These are phyloP conservation scores for Pilophorus perplexus DNA, from an alignment of 2,888 invertebrate genomes.

Conservation along the genomic window DNA sequence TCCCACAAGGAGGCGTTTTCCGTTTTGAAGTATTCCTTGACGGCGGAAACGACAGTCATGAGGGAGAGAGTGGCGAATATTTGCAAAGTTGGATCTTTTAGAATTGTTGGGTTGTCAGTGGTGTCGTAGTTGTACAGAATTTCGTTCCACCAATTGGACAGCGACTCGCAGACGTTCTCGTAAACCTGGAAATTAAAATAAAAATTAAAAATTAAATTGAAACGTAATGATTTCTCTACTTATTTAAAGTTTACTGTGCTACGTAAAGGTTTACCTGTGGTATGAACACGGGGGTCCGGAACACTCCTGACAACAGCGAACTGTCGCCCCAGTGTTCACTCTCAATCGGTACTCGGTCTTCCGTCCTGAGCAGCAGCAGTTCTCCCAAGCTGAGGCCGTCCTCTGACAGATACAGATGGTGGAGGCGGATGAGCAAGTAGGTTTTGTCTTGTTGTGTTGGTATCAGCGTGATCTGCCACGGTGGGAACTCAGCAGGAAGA, in stretches of 20 bases:
- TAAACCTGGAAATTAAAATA: slow-evolving; percentile 55
- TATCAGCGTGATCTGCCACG: slow-evolving; percentile 78
- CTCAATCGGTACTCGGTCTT: not conserved
- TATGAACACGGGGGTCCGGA: slow-evolving; percentile 62
- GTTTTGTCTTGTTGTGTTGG: slow-evolving; percentile 60
- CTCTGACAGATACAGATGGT: slow-evolving; percentile 72
- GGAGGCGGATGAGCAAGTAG: slow-evolving; percentile 69
- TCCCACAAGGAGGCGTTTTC: slow-evolving; percentile 25
- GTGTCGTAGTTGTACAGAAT: slow-evolving; percentile 77
- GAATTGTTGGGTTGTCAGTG: slow-evolving; percentile 62
- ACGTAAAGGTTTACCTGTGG: slow-evolving; percentile 53
- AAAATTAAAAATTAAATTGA: no score
- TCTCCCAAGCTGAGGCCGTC: slow-evolving; percentile 72
- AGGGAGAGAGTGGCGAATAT: slow-evolving; percentile 54
- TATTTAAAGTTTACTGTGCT: no score
- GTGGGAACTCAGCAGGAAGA: slow-evolving; percentile 67
- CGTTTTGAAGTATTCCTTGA: slow-evolving; percentile 58
- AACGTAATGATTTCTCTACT: no score
- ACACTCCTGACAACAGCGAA: slow-evolving; percentile 52
- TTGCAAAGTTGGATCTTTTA: slow-evolving; percentile 45
- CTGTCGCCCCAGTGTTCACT: slow-evolving; percentile 22
- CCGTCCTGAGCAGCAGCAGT: slow-evolving; percentile 56
- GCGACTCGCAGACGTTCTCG: slow-evolving; percentile 64
- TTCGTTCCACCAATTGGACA: slow-evolving; percentile 76
- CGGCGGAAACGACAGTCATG: slow-evolving; percentile 64